These are phyloP conservation scores for Bufo gargarizans DNA, from an alignment of 2,113 vertebrate species.

Conservation along the genomic window DNA sequence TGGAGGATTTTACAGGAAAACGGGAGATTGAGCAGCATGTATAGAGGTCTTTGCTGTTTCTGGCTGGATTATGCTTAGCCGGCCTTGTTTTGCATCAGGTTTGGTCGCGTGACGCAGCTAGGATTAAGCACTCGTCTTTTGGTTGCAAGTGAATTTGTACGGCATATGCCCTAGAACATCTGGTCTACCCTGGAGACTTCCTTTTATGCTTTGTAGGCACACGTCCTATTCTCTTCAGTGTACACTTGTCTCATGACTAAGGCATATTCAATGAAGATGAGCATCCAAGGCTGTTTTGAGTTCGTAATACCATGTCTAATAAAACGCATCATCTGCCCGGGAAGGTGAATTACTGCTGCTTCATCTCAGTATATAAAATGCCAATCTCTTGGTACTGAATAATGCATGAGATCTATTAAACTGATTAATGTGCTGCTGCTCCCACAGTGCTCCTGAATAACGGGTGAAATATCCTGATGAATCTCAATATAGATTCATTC, in stretches of 20 bases:
- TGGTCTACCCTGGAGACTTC: background rate
- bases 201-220: background rate
- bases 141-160: background rate
- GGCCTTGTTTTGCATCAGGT: constrained; percentile 8
- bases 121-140: constrained; percentile 36
- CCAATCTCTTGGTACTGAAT: background rate
- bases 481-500: too few species aligned
- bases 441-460: background rate
- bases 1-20: background rate
- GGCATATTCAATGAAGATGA: background rate
- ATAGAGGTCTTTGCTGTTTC: background rate
- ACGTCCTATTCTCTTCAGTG: background rate
- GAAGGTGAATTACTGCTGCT: background rate
- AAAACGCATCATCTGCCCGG: background rate
- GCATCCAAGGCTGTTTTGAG: background rate
- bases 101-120: background rate
- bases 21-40: background rate
- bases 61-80: constrained; percentile 45
- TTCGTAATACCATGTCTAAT: background rate
- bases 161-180: constrained; percentile 45
- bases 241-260: background rate
- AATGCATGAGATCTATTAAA: background rate
- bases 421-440: background rate
- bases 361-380: background rate
- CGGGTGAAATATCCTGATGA: background rate